phyloP scores from a whole-genome alignment of 2,113 vertebrate genomes.

The Etheostoma spectabile region DNA sequence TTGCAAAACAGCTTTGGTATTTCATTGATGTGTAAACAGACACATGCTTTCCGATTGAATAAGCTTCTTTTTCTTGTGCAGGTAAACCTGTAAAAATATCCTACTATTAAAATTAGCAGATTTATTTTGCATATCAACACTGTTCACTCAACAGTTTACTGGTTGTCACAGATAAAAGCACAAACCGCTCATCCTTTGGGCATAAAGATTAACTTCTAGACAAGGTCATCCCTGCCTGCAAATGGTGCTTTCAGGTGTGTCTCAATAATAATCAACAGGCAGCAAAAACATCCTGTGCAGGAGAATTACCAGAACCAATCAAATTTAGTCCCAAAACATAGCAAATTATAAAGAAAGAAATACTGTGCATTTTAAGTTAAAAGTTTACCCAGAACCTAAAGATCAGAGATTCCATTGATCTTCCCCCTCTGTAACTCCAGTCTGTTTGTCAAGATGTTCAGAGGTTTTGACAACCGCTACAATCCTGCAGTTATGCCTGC shows the following conservation, averaged over 20 bases:
- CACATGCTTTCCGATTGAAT: slow-evolving; percentile 12
- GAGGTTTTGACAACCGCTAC: slow-evolving; percentile 67
- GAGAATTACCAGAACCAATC: slow-evolving; percentile 18
- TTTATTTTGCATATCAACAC: slow-evolving; percentile 16
- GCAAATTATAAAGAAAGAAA: slow-evolving; percentile 40
- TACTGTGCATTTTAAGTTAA: slow-evolving; percentile 37
- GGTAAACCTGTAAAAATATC: slow-evolving; percentile 7
- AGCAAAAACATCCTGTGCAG: slow-evolving; percentile 18
- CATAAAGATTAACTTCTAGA: slow-evolving; percentile 17
- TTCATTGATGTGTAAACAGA: neutral
- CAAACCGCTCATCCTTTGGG: slow-evolving; percentile 19
- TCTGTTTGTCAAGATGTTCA: slow-evolving; percentile 66
- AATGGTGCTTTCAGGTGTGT: slow-evolving; percentile 31
- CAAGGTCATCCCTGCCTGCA: slow-evolving; percentile 29
- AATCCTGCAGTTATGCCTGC: slow-evolving; percentile 54
- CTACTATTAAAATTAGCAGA: neutral
- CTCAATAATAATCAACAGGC: slow-evolving; percentile 11
- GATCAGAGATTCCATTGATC: slow-evolving; percentile 59
- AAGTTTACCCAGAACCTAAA: slow-evolving; percentile 53
- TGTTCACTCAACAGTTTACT: neutral
- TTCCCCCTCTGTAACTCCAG: slow-evolving; percentile 41
- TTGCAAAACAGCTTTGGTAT: neutral
- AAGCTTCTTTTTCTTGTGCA: slow-evolving; percentile 28
- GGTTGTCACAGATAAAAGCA: neutral
- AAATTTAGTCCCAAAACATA: slow-evolving; percentile 21